Base-by-base conservation (phyloP, 2,113 vertebrate species). In the Lanius collurio region DNA sequence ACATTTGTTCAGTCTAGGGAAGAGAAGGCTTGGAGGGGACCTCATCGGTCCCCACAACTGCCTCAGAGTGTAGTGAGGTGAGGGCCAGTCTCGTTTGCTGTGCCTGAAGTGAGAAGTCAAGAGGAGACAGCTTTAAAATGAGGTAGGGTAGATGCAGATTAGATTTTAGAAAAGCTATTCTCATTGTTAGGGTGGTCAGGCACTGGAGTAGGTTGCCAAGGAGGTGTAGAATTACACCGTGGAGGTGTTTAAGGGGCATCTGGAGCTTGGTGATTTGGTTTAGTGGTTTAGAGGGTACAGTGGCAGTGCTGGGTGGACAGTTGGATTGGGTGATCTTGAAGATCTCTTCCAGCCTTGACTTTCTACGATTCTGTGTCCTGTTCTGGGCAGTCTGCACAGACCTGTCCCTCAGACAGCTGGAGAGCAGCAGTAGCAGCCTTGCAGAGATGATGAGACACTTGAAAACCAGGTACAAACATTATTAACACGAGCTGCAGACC, bases 81-180 rank as follows among this genome's bases (percentile, higher is more conserved):
- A 10, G 24, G 23, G 3, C 39, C 3, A 5, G 11, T 63, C 49
- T 41, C 24, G 71, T 55, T 56, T 87, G n/a, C 30, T 0, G 0
- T 14, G 13, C 15, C 35, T 71, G 42, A 59, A 73, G 68, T 42
- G 59, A 74, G 37, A 74, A 18, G 31, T 33, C 31, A 26, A 50
- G 68, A 44, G 42, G 27, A 67, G 28, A 24, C 44, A 13, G 8
- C 27, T 37, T 74, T 35, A 35, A 64, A 0, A 5, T 50, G 27
- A 65, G 15, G 33, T 7, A 16, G 19, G 15, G 44, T 12, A 44
- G 37, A 59, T 23, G 10, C 8, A 65, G 37, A 23, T 44, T 31
- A 65, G 52, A 24, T 59, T 37, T 14, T 7, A 81, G 31, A 73
- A 35, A 35, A 79, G 33, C 1, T 10, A 11, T 50, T 73, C 35